Base-by-base conservation (phyloP, 2,888 invertebrate genomes). In the Netelia virgata region DNA sequence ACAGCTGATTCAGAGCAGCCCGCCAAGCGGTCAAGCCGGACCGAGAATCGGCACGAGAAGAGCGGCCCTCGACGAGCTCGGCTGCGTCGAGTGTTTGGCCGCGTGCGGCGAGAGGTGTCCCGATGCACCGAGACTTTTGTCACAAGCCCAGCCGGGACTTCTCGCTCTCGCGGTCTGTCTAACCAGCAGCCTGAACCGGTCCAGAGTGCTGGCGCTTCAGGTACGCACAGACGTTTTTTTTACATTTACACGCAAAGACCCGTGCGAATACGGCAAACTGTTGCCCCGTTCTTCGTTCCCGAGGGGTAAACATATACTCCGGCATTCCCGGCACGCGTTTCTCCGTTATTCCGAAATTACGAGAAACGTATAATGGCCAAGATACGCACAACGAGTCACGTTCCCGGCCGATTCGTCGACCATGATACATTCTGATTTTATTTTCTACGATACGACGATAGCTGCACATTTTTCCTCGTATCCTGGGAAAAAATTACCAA, bases 21-120 rank as follows among this genome's bases (percentile, higher is more conserved):
- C 95, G 14, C 93, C 95, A 53, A 95, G 93, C 68, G 93, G 91
- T 6, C 92, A 92, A 74, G 91, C 89, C 3, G 92, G 91, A 1
- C 90, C 91, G 0, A 86, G 92, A 74, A 82, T 93, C 43, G 92
- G 93, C 0, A 94, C 93, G 50, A 94, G 97, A 64, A 94, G 97
- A 84, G 97, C 97, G 0, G 95, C 98, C 81, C 94, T 98, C 50
- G 98, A 98, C 92, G 98, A 98, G 93, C 94, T 98, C 88, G 97
- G 98, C 83, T 98, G 98, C 93, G 95, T 98, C 94, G 97, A 98
- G 94, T 98, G 98, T 90, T 94, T 98, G 3, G 96, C 97, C 91
- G 96, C 96, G 86, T 97, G 97, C 93, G 97, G 97, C 90, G 95
- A 96, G 85, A 94, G 97, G 82, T 97, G 97, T 90, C 95, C 96